Conservation (phyloP, 2,113 vertebrate genomes). For the Silurus glanis region DNA sequence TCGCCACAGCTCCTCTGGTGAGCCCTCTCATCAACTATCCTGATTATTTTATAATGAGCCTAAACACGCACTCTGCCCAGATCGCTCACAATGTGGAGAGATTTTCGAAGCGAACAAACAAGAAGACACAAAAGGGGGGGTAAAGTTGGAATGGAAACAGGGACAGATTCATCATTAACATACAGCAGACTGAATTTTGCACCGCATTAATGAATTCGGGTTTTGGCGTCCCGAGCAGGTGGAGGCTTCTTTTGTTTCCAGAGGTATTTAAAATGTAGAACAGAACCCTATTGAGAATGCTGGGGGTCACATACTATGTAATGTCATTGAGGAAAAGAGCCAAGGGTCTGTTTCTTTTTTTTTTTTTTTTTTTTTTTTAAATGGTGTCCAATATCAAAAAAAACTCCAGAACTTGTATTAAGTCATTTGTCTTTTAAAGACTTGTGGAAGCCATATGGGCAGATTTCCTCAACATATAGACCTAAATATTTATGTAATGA, state of each 20-base stretch:
- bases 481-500: conserved; percentile 35
- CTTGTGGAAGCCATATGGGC: conserved; percentile 22
- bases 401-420: neutral
- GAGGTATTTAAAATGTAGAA: conserved; percentile 44
- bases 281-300: neutral
- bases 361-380: neutral
- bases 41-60: conserved; percentile 75
- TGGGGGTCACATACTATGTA: neutral
- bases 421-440: conserved; percentile 20
- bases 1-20: conserved; percentile 50
- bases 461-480: conserved; percentile 8
- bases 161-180: conserved; percentile 59
- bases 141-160: conserved; percentile 51
- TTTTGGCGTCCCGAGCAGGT: conserved; percentile 37
- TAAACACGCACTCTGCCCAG: conserved; percentile 63
- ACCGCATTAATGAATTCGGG: conserved; percentile 50
- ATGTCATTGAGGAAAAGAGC: neutral
- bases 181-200: conserved; percentile 58
- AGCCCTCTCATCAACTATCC: conserved; percentile 59
- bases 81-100: conserved; percentile 56
- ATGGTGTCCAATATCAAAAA: conserved; percentile 18
- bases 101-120: conserved; percentile 54
- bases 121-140: conserved; percentile 35
- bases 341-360: neutral
- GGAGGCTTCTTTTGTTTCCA: conserved; percentile 34